Base-by-base conservation (phyloP, 2,888 invertebrate genomes). In the Matsumyia berberina region DNA sequence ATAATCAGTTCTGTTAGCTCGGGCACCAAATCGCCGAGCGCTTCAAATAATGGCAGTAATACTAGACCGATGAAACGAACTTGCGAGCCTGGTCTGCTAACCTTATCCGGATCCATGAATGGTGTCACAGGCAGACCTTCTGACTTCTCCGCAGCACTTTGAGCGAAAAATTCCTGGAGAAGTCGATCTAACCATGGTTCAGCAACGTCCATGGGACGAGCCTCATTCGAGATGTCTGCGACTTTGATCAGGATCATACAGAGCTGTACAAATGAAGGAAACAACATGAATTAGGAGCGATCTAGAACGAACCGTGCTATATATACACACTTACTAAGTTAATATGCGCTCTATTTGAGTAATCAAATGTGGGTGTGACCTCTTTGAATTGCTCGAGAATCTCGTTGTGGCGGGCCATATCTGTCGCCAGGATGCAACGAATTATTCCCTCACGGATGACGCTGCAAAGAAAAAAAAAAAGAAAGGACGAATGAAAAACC, bases 81-180 rank as follows among this genome's bases (percentile, higher is more conserved):
- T 90, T 96, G 96, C 0, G 96, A 96, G 15, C 96, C 95, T 3
- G 96, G 95, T 90, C 96, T 96, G 79, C 96, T 96, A 69, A 96
- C 95, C 92, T 96, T 96, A 87, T 96, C 96, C 35, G 96, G 93
- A 91, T 96, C 96, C 96, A 96, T 96, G 90, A 96, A 96, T 0
- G 96, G 96, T 29, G 96, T 96, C 31, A 96, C 96, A 4, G 96
- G 96, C 86, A 96, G 92, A 8, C 96, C 96, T 91, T 96, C 96
- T 31, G 95, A 93, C 89, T 96, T 96, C 90, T 96, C 96, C 4
- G 95, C 94, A 87, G 96, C 96, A 90, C 95, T 95, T 91, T 96
- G 95, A 88, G 95, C 95, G 90, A 95, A 95, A 89, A 96, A 96
- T 90, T 96, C 95, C 91, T 94, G 91, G 62, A 92, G 88, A 46